Evolutionary conservation across 2,888 invertebrate species (phyloP).

Genomic region (Dryobota labecula): DNA sequence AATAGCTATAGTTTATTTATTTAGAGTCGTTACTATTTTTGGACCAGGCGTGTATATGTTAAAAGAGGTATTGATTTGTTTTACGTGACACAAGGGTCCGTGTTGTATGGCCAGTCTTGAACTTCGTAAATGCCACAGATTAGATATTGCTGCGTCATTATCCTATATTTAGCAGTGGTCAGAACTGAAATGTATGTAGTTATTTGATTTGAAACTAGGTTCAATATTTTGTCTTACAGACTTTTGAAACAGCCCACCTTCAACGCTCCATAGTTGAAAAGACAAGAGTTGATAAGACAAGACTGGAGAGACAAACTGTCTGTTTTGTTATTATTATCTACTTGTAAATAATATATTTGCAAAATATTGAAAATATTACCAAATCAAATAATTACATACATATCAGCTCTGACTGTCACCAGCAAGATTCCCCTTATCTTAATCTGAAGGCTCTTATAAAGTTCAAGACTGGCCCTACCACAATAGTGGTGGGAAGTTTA

Average conservation of each 20-base stretch:
- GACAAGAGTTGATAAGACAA: no score
- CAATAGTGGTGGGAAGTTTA: no score
- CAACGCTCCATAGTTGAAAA: neutral
- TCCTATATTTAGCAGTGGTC: neutral
- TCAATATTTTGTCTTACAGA: neutral
- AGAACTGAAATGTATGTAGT: no score
- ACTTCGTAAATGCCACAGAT: neutral
- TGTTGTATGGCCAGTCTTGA: conserved; percentile 10
- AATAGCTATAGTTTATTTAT: conserved; percentile 50
- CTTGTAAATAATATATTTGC: no score
- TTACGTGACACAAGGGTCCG: neutral
- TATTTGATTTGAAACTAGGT: neutral
- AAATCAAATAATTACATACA: no score
- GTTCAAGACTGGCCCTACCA: no score
- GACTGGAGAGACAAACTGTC: neutral
- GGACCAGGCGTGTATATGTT: conserved; percentile 40
- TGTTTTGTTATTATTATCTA: neutral
- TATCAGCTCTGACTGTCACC: no score
- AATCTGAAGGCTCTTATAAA: no score
- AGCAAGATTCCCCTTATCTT: no score
- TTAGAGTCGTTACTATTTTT: conserved; percentile 47
- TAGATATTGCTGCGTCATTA: neutral
- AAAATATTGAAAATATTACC: no score
- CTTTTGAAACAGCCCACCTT: no score
- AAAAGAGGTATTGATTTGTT: conserved; percentile 50